Conservation (phyloP, 2,888 invertebrate species). For the Himalopsyche anomala region DNA sequence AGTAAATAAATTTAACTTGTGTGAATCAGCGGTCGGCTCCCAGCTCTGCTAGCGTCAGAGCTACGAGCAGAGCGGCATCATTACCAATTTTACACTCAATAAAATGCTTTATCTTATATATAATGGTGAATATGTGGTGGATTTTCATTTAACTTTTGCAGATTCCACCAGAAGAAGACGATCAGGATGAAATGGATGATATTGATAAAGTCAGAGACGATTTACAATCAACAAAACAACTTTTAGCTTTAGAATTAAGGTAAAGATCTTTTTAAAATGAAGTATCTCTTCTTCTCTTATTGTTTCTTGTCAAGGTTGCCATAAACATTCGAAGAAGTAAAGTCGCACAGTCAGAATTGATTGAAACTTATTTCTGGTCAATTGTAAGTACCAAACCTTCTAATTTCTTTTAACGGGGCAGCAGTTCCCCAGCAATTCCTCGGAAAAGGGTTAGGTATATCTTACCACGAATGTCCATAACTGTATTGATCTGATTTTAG, state of each 20-base stretch:
- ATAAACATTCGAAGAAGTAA: no score
- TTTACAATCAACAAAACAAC: constrained; percentile 93
- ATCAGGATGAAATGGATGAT: constrained; percentile 92
- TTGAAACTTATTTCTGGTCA: no score
- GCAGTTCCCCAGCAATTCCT: background rate
- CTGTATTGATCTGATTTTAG: no score
- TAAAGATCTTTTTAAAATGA: constrained; percentile 64
- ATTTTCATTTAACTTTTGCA: constrained; percentile 27
- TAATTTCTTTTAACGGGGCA: background rate
- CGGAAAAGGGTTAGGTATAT: no score
- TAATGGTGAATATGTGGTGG: background rate
- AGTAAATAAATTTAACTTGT: no score
- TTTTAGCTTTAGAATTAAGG: constrained; percentile 89
- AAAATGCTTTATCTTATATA: background rate
- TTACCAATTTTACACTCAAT: background rate
- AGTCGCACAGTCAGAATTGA: no score
- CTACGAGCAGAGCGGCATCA: background rate
- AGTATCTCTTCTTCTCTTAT: no score
- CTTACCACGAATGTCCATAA: no score
- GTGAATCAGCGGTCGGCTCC: no score
- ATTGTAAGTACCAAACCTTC: background rate
- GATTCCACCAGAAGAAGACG: constrained; percentile 78
- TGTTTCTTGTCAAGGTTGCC: no score
- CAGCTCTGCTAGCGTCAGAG: no score
- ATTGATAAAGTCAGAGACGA: constrained; percentile 94